Base-by-base conservation (phyloP, 2,888 invertebrate genomes). In the Baronia brevicornis region DNA sequence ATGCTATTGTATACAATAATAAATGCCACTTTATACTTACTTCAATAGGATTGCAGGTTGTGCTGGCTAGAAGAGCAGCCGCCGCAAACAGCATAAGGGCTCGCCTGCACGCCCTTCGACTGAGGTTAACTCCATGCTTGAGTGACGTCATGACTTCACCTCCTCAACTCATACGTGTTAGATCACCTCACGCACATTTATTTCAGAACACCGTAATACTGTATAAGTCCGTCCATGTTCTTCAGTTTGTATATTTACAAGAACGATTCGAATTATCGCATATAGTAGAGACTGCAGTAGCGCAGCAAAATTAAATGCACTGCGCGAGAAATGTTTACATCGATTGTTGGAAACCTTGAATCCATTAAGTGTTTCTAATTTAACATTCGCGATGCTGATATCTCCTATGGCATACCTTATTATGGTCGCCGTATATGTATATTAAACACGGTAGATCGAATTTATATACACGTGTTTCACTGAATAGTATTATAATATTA, bases 71-170 rank as follows among this genome's bases (percentile, higher is more conserved):
- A 27, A 54, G 27, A 4, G 39, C 30, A 26, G 41, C 39, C 33
- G 38, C 43, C 18, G 40, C 28, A 20, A 50, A 25, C 11, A 48
- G 28, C 24, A 41, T 30, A 13, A 46, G 17, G n/a, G 47, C 49
- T 45, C 64, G 71, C 88, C 90, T 89, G 82, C 90, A 90, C 41
- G 90, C 90, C 47, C 90, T 85, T 48, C 90, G 77, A 50, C 90
- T 90, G 56, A 90, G 71, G 69, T 90, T 90, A 57, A 90, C 89
- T 60, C 90, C 88, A 70, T 90, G 89, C 70, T 86, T 82, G 60
- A 90, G 66, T 39, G 89, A 84, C 62, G 87, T 86, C 87, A 85
- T 87, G 25, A 15, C 40, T 46, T 34, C 39, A 33, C 38, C 38
- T 32, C 43, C 44, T 43, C 48, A 53, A 46, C 49, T 38, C 53